Evolutionary conservation across 2,113 vertebrate species (phyloP), one percentile per base, ranked within the genome.

Genomic region (Microtus ochrogaster): DNA sequence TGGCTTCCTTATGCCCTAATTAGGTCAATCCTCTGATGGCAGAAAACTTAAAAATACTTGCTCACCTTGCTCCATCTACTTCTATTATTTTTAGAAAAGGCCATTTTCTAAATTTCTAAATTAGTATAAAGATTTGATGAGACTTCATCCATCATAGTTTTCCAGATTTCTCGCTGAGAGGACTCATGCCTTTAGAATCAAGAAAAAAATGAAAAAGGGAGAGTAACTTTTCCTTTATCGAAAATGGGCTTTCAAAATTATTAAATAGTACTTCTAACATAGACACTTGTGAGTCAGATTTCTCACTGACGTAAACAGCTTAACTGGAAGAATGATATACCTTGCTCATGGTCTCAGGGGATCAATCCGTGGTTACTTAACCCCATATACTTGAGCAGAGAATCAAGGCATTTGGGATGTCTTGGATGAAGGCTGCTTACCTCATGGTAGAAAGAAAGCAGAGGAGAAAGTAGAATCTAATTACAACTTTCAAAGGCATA

Each of bases 11-110:
- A 87, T 22, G 93, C 33, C 21, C 74, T 95, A 95, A 97, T 97
- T 97, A 94, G 74, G 79, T 87, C 83, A 94, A 52, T 76, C 26
- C 28, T 91, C 88, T 92, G 63, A 93, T 79, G 61, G 33, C 49
- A 76, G 68, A 87, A 95, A 78, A 94, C 16, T 90, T 96, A 82
- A 94, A 97, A 97, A 90, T 94, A 89, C 11, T n/a, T 76, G 41
- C 70, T 92, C 47, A 86, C 65, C 92, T 90, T 95, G 79, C 28
- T 82, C 65, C 47, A 44, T 92, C 55, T 79, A 70, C 3, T 79
- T 90, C 17, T 83, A 19, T 87, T 72, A 90, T 88, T 90, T 94
- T 90, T 87, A 93, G 90, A 74, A 83, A 96, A 97, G 49, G 44
- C 87, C n/a, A 90, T 87, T 91, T 86, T 78, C 55, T 41, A 66